Base-by-base conservation (phyloP, 2,888 invertebrate species). In the Alsophila aescularia region DNA sequence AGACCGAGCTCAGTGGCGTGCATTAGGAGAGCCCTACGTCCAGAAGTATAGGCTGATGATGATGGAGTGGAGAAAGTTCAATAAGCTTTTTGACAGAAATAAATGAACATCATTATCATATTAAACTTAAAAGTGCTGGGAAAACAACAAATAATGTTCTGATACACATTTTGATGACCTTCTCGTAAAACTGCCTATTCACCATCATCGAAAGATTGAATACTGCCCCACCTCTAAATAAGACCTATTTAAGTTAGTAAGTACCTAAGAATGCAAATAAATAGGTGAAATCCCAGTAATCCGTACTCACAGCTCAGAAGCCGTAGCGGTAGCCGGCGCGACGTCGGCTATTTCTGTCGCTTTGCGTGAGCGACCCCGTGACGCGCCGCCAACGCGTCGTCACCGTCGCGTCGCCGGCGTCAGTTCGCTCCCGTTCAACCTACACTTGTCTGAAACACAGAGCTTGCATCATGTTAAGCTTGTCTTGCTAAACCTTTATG, bases 301-400 rank as follows among this genome's bases (percentile, higher is more conserved):
- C 31, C 12, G 21, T 49, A 49, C 43, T 54, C 42, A 43, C 24
- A 15, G 48, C 39, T 54, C 48, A 27, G 43, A 49, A 49, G 48
- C 48, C 48, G 18, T 52, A 53, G 21, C 18, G 34, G 44, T 29
- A 32, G 43, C 5, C 16, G 24, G 29, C 36, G 44, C 27, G 40
- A 15, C 18, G 34, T 34, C 32, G 37, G 32, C 44, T 44, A 39
- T 52, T 44, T 34, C 34, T 39, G 39, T 32, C 37, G 27, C 18
- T 27, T 27, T 8, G 15, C 36, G 10, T 16, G 15, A 36, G 15
- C 12, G 27, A 12, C 2, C 15, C 34, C 9, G 35, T 34, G 32
- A 18, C 9, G 43, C 10, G 24, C n/a, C 6, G 10, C 12, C 16
- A 4, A 4, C 2, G 3, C 18, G 18, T 4, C 18, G 3, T 2